A percentile compares a stretch with the other conserved stretches of the same genome.
These are phyloP conservation scores for Scaptomyza pallida DNA, from an alignment of 1,140 invertebrate species.

Conservation along the genomic window DNA sequence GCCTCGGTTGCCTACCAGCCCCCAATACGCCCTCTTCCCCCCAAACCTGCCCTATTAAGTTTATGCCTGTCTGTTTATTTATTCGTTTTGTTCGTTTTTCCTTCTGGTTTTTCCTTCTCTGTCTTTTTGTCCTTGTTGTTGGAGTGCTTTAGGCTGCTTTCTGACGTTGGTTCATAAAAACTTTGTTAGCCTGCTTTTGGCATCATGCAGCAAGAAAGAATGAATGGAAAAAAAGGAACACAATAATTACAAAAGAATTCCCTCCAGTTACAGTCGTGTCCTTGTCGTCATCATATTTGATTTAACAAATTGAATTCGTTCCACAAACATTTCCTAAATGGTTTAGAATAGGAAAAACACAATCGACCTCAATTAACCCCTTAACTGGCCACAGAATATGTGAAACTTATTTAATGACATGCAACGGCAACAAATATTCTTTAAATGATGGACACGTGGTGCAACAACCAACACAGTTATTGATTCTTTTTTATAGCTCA, in stretches of 20 bases:
- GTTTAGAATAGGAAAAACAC: background rate
- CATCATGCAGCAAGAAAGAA: conserved; percentile 25
- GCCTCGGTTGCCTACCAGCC: background rate
- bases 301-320: conserved; percentile 30
- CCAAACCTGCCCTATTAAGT: background rate
- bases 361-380: background rate
- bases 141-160: conserved; percentile 47
- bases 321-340: conserved; percentile 25
- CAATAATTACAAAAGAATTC: conserved; percentile 18
- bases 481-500: conserved; percentile 23
- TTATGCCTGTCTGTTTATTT: conserved; percentile 61
- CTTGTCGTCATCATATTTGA: conserved; percentile 18
- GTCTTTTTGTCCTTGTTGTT: conserved; percentile 77
- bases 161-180: conserved; percentile 67
- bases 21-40: too few relatives aligned
- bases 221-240: conserved; percentile 20
- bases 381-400: background rate
- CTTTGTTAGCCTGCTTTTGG: conserved; percentile 78
- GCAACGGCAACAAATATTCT: conserved; percentile 7
- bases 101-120: background rate
- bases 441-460: background rate
- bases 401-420: background rate
- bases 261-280: conserved; percentile 4
- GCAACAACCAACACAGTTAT: conserved; percentile 4
- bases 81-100: conserved; percentile 56